Evolutionary conservation across 1,140 invertebrate species (phyloP).

Genomic region (Hyles vespertilio): DNA sequence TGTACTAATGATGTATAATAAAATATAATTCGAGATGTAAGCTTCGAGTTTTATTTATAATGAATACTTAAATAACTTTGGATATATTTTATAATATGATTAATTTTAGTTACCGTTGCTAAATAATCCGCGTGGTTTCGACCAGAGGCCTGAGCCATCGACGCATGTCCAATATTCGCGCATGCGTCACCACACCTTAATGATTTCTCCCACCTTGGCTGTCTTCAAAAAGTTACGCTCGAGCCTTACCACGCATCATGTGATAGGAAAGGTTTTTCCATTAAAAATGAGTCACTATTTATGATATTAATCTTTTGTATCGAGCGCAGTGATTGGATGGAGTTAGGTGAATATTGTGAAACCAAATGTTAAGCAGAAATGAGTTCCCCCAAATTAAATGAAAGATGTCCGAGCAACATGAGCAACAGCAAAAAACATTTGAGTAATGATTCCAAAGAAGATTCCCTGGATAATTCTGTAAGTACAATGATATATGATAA

Average conservation of each 20-base stretch:
- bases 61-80: too few relatives aligned
- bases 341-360: too few relatives aligned
- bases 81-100: too few relatives aligned
- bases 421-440: constrained; percentile 60
- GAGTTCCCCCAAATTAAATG: constrained; percentile 64
- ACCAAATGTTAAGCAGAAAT: constrained; percentile 17
- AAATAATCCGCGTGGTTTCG: constrained; percentile 4
- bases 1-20: too few relatives aligned
- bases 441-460: constrained; percentile 55
- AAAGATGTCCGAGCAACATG: constrained; percentile 55
- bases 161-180: constrained; percentile 26
- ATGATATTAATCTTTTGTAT: not conserved
- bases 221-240: too few relatives aligned
- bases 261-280: not conserved
- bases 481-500: constrained; percentile 24
- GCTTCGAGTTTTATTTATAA: too few relatives aligned
- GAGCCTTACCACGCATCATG: too few relatives aligned
- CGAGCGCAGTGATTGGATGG: not conserved
- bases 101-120: not conserved
- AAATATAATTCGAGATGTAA: too few relatives aligned
- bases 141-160: not conserved
- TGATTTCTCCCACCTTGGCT: constrained; percentile 22
- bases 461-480: constrained; percentile 64
- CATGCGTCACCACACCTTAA: constrained; percentile 25
- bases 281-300: not conserved